Evolutionary conservation across 2,888 invertebrate genomes (phyloP), one percentile per base, ranked within the genome.

Genomic region (Lissocephala sabroskyi): DNA sequence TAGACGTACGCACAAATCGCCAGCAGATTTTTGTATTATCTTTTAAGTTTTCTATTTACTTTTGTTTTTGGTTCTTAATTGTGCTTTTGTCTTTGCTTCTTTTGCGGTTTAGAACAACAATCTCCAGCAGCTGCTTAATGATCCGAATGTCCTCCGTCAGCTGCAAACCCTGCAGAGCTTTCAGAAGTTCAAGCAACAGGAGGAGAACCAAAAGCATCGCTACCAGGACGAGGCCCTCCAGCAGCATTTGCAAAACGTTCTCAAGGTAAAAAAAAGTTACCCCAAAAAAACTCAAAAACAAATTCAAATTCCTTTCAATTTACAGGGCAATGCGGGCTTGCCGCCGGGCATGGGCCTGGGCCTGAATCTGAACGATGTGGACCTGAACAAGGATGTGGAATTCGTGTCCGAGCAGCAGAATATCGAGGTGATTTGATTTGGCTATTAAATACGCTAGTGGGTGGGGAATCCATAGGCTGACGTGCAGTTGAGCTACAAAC

Each of bases 81-180:
- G 14, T 17, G 26, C 10, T 29, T 37, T 14, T 33, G 17, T 14
- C 41, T 36, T 37, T 46, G 3, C 29, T 29, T 11, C 7, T 48
- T 4, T 3, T 16, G 39, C 80, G 79, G 2, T 5, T 7, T 64
- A 84, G 84, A 82, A 83, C 53, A 85, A 84, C 52, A 84, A 84
- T 51, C 59, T 85, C n/a, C 79, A 83, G 32, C 84, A 85, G 57
- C 56, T 84, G 45, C 70, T 95, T 45, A 91, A 92, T 43, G 95
- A 96, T 85, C 94, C 95, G 0, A 94, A 96, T 85, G 92, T 97
- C 35, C 87, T 97, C 82, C 88, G 96, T 46, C 96, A 97, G 75
- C 86, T 97, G 41, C 96, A 97, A 80, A 95, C 91, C 13, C 84
- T 93, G 55, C 92, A 92, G 76, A 85, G 84, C 56, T 79, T 85